These are phyloP conservation scores for Eudyptes chrysolophus DNA, from an alignment of 2,113 vertebrate species.

Conservation along the genomic window DNA sequence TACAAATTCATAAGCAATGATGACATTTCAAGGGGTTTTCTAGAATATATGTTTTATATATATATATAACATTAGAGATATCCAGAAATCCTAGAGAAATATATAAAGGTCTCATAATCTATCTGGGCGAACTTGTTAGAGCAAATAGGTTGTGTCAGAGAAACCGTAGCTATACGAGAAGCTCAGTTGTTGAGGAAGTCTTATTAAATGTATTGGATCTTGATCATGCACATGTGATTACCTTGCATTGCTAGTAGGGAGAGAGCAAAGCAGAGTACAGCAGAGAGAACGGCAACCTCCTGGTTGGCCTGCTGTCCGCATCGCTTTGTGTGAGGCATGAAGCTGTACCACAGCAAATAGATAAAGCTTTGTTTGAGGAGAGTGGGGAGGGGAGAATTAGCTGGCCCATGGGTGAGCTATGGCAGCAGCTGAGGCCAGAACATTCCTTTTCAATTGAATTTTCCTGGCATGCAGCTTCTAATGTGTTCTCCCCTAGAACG, in stretches of 20 bases:
- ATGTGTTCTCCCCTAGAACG: background rate
- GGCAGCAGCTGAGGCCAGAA: background rate
- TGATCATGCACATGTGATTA: accelerated
- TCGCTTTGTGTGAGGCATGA: background rate
- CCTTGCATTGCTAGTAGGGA: background rate
- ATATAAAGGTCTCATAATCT: background rate
- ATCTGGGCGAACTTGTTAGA: background rate
- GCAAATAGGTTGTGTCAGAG: background rate
- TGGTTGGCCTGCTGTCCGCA: accelerated
- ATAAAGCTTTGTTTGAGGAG: background rate
- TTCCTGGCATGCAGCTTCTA: constrained; percentile 25
- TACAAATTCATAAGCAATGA: background rate
- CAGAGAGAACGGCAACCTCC: background rate
- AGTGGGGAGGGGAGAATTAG: background rate
- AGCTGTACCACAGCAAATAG: background rate
- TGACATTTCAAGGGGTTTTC: constrained; percentile 24
- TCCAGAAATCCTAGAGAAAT: background rate
- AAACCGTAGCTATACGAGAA: accelerated
- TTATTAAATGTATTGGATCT: background rate
- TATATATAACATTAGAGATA: background rate
- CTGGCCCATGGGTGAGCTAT: background rate
- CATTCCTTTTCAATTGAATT: constrained; percentile 19
- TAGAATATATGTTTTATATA: background rate
- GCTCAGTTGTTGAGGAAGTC: background rate
- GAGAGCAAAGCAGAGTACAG: background rate